These are phyloP conservation scores for Lanistes nyassanus DNA, from an alignment of 1,140 invertebrate species.

Conservation along the genomic window DNA sequence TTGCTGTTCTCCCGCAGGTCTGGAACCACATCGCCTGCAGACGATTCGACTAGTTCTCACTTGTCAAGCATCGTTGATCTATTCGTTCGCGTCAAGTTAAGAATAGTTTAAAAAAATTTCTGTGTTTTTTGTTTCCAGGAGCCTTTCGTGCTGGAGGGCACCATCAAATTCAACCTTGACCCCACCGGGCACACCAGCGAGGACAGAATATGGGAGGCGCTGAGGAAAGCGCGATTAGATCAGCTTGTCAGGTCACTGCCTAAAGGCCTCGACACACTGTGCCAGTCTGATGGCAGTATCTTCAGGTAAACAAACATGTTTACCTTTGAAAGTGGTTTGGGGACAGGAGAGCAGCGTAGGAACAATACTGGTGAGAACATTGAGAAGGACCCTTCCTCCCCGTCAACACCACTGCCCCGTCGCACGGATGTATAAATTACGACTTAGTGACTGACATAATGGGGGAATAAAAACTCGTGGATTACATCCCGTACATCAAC, in stretches of 20 bases:
- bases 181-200: slow-evolving; percentile 80
- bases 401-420: too few species aligned
- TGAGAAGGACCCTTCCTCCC: too few species aligned
- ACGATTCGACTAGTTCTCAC: background rate
- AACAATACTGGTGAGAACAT: too few species aligned
- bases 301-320: slow-evolving; percentile 52
- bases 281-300: slow-evolving; percentile 64
- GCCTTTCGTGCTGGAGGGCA: slow-evolving; percentile 87
- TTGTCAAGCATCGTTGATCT: background rate
- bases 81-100: background rate
- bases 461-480: too few species aligned
- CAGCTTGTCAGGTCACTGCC: slow-evolving; percentile 51
- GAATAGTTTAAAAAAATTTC: background rate
- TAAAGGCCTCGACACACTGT: slow-evolving; percentile 52
- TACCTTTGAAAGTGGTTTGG: background rate
- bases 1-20: slow-evolving; percentile 71
- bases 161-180: slow-evolving; percentile 84
- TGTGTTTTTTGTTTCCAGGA: slow-evolving; percentile 35
- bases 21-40: background rate
- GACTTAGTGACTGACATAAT: too few species aligned
- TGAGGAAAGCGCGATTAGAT: slow-evolving; percentile 75
- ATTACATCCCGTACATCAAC: too few species aligned
- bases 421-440: too few species aligned
- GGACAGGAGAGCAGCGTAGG: too few species aligned
- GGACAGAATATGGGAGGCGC: slow-evolving; percentile 75